A percentile compares a stretch with the other conserved stretches of the same genome.
These are phyloP conservation scores for Epicampocera succincta DNA, from an alignment of 2,888 invertebrate species.

Conservation along the genomic window DNA sequence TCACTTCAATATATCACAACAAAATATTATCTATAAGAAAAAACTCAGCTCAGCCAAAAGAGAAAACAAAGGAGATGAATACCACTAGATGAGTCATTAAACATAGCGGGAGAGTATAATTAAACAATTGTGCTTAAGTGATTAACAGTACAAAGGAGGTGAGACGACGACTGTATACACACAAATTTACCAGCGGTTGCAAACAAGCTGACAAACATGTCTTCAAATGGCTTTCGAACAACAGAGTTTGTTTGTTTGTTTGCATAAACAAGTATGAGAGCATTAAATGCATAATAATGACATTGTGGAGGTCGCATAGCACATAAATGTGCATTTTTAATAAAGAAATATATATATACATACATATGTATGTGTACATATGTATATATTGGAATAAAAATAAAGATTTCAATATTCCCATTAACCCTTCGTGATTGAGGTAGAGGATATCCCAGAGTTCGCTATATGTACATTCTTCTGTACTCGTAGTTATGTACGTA, in stretches of 20 bases:
- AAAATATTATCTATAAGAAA: neutral
- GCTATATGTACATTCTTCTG: too few species aligned
- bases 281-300: conserved; percentile 60
- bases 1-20: conserved; percentile 21
- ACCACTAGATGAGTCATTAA: conserved; percentile 55
- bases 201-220: neutral
- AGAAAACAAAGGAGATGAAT: conserved; percentile 25
- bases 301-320: conserved; percentile 68
- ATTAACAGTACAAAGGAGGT: conserved; percentile 21
- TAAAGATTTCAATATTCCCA: conserved; percentile 6
- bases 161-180: conserved; percentile 35
- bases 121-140: conserved; percentile 20
- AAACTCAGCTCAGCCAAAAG: neutral
- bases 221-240: neutral
- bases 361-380: too few species aligned
- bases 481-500: too few species aligned
- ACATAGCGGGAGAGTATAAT: conserved; percentile 66
- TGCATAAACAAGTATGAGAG: conserved; percentile 10
- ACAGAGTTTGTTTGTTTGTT: neutral
- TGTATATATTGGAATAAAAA: neutral
- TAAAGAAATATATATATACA: conserved; percentile 51
- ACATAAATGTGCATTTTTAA: conserved; percentile 37
- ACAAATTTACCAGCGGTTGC: neutral
- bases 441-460: too few species aligned
- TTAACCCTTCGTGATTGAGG: too few species aligned